A percentile compares a stretch with the other conserved stretches of the same genome.
phyloP scores from a whole-genome alignment of 1,140 invertebrate genomes.

The Hetaerina americana region DNA sequence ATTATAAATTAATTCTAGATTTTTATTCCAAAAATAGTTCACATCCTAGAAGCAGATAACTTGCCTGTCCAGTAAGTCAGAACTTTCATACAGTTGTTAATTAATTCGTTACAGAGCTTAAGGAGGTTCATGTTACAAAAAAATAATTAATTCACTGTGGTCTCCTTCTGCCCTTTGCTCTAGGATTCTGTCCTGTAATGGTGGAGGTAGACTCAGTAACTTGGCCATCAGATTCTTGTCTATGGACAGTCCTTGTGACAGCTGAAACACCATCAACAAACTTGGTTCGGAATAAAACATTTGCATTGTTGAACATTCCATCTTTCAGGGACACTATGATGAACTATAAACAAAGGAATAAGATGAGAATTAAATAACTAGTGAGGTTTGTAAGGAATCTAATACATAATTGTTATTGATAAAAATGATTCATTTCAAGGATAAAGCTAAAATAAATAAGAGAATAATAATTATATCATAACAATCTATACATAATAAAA shows the following conservation, averaged over 20 bases:
- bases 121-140: too few relatives aligned
- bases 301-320: constrained; percentile 99
- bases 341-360: too few relatives aligned
- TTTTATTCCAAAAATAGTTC: too few relatives aligned
- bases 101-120: too few relatives aligned
- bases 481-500: too few relatives aligned
- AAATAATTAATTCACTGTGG: too few relatives aligned
- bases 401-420: too few relatives aligned
- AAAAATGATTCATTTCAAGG: too few relatives aligned
- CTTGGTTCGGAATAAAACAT: constrained; percentile 89
- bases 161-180: background rate
- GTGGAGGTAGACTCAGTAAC: background rate
- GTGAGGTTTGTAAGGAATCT: background rate
- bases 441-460: background rate
- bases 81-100: too few relatives aligned
- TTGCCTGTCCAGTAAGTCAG: too few relatives aligned
- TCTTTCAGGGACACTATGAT: constrained; percentile 98
- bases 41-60: too few relatives aligned
- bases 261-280: constrained; percentile 93
- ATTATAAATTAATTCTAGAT: too few relatives aligned
- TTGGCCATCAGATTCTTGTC: background rate
- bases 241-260: constrained; percentile 51
- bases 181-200: background rate
- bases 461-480: constrained; percentile 6
- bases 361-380: constrained; percentile 15